Evolutionary conservation across 2,113 vertebrate species (phyloP), one percentile per base, ranked within the genome.

Genomic region (Crocuta crocuta): DNA sequence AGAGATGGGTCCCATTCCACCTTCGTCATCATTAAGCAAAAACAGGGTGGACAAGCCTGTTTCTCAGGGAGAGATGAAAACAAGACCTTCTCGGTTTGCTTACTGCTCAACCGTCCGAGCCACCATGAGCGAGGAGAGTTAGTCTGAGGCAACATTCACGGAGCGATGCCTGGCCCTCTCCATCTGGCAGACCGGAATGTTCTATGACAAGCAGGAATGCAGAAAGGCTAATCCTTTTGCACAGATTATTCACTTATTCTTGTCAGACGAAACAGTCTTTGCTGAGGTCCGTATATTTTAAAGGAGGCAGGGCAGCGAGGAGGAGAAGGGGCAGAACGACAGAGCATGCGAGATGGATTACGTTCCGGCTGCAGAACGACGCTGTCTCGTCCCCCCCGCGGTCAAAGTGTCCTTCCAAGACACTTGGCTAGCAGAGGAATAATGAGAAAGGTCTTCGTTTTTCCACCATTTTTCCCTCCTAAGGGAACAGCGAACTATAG

Each of bases 211-310:
- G 35, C 45, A 7, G 6, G 66, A 23, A 11, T 3, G 35, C 31
- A 5, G 12, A 33, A 66, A 76, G 74, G 31, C 33, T 2, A 81
- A 50, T 87, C 84, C 70, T 68, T 92, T 2, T 9, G 8, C n/a
- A 80, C 65, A 10, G 39, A 65, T 26, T 33, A 84, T 45, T 83
- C 85, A 68, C 73, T 83, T 24, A 16, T 48, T 96, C 95, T 84
- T 50, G 43, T 39, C 80, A 97, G 68, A 66, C 43, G 73, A 50
- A 92, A 78, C 4, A 66, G 68, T 45, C 63, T 88, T 63, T 65
- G 71, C 76, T 61, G 80, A 96, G 91, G 76, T 39, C 17, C 26
- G 73, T 43, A 23, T n/a, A 53, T n/a, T 68, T 92, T 63, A 35
- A 48, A 68, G 68, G 48, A 53, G 66, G 17, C 35, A 45, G 65